A percentile compares a stretch with the other conserved stretches of the same genome.
Evolutionary conservation across 2,113 vertebrate species (phyloP).

Genomic region (Caloenas nicobarica): DNA sequence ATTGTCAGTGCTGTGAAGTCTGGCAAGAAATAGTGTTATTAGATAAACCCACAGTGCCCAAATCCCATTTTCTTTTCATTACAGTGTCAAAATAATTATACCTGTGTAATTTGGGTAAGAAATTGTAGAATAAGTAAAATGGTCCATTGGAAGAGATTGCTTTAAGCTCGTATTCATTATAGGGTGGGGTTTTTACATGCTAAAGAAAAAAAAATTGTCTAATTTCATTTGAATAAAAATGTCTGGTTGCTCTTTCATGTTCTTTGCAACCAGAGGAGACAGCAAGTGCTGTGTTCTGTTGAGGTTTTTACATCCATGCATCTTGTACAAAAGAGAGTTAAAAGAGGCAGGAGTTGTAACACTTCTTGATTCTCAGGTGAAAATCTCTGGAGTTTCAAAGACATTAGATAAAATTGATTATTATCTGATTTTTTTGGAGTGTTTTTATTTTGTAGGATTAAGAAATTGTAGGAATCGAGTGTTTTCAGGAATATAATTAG

Average conservation of each 20-base stretch:
- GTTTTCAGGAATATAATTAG: constrained; percentile 37
- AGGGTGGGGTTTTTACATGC: constrained; percentile 73
- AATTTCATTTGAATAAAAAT: constrained; percentile 74
- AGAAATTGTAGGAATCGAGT: not conserved
- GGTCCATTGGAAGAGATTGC: constrained; percentile 79
- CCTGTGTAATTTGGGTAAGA: constrained; percentile 87
- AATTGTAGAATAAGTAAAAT: constrained; percentile 84
- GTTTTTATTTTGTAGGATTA: constrained; percentile 39
- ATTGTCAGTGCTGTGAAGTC: constrained; percentile 86
- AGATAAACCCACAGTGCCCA: constrained; percentile 88
- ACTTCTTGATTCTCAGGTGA: constrained; percentile 42
- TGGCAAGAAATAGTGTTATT: constrained; percentile 87
- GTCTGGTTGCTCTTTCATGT: constrained; percentile 62
- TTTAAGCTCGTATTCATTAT: constrained; percentile 71
- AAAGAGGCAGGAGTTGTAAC: constrained; percentile 50
- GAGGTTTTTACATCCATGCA: constrained; percentile 5
- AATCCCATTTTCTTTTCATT: constrained; percentile 91
- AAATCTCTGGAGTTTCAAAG: constrained; percentile 51
- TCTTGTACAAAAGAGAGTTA: constrained; percentile 44
- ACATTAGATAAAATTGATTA: constrained; percentile 8
- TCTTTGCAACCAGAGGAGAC: constrained; percentile 47
- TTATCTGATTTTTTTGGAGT: constrained; percentile 4
- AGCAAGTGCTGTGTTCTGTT: constrained; percentile 43
- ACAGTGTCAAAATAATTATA: constrained; percentile 90
- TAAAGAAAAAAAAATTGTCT: constrained; percentile 17